Conservation (phyloP, 2,797 vertebrate genomes). For the Phyllotis vaccarum region DNA sequence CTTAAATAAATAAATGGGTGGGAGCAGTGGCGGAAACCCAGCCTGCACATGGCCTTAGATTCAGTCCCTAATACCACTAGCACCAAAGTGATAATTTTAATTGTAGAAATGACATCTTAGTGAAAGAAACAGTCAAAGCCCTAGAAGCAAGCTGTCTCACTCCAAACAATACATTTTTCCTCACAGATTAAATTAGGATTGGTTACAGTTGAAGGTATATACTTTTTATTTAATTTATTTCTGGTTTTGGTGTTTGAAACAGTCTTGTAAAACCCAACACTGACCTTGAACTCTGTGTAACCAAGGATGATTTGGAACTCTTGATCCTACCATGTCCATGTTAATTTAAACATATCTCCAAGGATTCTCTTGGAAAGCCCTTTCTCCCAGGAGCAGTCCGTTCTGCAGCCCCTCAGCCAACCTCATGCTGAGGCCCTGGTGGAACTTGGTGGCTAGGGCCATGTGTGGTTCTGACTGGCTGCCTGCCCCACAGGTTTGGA, state of each 20-base stretch:
- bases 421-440: neutral
- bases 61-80: too few relatives aligned
- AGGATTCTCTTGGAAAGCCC: neutral
- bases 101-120: neutral
- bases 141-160: neutral
- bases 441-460: neutral
- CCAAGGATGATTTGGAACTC: neutral
- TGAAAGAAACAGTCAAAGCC: neutral
- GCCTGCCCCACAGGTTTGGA: constrained; percentile 83
- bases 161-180: neutral
- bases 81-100: neutral
- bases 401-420: neutral
- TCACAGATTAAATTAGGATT: neutral
- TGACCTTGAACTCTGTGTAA: neutral
- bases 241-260: neutral
- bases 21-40: neutral
- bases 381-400: neutral
- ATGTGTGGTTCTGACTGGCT: neutral
- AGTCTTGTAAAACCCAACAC: neutral
- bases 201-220: neutral
- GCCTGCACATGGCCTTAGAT: too few relatives aligned
- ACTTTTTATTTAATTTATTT: neutral
- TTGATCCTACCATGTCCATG: too few relatives aligned
- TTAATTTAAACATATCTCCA: neutral
- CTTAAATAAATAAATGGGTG: neutral